Base-by-base conservation (phyloP, 2,113 vertebrate species). In the Petromus typicus region DNA sequence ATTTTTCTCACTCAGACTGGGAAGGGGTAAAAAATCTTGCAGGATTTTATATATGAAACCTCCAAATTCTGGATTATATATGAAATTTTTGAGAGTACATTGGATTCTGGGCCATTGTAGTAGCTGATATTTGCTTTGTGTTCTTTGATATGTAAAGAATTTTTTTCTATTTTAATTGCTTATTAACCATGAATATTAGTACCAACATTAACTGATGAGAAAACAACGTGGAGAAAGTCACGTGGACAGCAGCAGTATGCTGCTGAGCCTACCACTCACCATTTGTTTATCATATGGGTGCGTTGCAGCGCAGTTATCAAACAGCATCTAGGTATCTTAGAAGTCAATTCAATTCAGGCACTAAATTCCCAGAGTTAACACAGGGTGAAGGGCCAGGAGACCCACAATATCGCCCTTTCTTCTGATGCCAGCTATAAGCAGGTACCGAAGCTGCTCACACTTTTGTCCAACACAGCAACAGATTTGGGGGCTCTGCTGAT, bases 1-100 rank as follows among this genome's bases (percentile, higher is more conserved):
- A 94, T 87, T 96, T 94, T 90, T 95, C 94, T 95, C 78, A 83
- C 93, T 96, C 91, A 85, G 80, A 86, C 91, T 94, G 91, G 81
- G 91, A 90, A 78, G 13, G 43, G n/a, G 64, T 61, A 45, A 89
- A 96, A 96, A 93, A 94, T 45, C 96, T 45, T 94, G 90, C 48
- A 7, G 48, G 48, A 51, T 51, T 51, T 51, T 51, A 51, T 51
- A 51, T 51, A 51, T 51, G 10, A 51, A 5, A 61, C 87, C 61
- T 88, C 86, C 89, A 84, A 86, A 64, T 73, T 34, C 71, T 95
- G 81, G 76, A 45, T 64, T 95, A 90, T 88, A 90, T 86, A 82
- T 73, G 94, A 88, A 63, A 54, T 43, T 91, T 96, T 90, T 94
- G 76, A 91, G 86, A 93, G 86, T 90, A 56, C 32, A 56, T 87